phyloP scores from a whole-genome alignment of 2,797 vertebrate species.

The Orientallactaga sibirica region DNA sequence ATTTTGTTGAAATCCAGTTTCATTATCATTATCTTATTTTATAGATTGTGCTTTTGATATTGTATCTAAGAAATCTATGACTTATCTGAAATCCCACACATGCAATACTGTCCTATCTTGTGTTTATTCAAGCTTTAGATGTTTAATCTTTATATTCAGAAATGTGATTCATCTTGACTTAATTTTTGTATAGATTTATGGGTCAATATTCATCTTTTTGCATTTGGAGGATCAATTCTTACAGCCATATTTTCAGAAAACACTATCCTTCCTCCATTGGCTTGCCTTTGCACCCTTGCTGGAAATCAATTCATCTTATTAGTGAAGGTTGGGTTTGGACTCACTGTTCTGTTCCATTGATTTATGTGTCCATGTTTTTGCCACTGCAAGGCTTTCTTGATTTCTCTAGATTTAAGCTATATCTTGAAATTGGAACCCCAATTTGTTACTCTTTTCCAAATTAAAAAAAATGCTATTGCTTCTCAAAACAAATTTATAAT shows the following conservation, averaged over 20 bases:
- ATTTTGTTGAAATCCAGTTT: background rate
- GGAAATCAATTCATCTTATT: constrained; percentile 52
- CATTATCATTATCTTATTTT: background rate
- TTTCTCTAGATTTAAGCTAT: background rate
- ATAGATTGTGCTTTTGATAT: background rate
- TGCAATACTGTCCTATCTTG: background rate
- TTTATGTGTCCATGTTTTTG: background rate
- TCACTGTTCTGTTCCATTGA: background rate
- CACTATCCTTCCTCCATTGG: background rate
- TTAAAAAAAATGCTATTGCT: background rate
- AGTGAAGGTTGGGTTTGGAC: constrained; percentile 28
- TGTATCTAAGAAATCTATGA: background rate
- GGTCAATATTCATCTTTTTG: constrained; percentile 39
- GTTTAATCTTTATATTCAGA: constrained; percentile 8
- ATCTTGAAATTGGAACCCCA: background rate
- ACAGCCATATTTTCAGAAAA: background rate
- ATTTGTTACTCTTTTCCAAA: background rate
- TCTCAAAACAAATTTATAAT: background rate
- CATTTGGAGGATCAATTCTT: background rate
- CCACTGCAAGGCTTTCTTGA: background rate
- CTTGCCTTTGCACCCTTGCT: constrained; percentile 19
- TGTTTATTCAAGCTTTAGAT: background rate
- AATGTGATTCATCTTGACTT: constrained; percentile 12
- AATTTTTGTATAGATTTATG: constrained; percentile 3
- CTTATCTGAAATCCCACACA: background rate